Percentiles rank a stretch among this genome's conserved stretches.
phyloP scores from a whole-genome alignment of 2,888 invertebrate genomes.

The Yponomeuta plumbellus region DNA sequence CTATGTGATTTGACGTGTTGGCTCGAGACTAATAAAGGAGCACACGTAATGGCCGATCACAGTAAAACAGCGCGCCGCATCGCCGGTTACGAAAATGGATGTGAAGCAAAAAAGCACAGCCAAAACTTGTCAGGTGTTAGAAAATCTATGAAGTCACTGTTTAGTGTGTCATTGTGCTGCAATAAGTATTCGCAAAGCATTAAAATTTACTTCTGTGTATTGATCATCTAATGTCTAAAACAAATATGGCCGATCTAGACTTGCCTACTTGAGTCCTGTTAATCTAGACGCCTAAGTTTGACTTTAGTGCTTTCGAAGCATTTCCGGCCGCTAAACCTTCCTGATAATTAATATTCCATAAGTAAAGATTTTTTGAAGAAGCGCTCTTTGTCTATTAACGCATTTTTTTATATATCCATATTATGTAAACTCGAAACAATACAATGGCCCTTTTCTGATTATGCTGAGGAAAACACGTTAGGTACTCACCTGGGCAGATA shows the following conservation, averaged over 20 bases:
- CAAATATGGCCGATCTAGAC: conserved; percentile 45
- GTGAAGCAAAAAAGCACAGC: background rate
- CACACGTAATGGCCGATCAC: conserved; percentile 1
- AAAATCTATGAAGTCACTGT: background rate
- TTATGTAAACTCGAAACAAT: background rate
- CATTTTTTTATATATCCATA: background rate
- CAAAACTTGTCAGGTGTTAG: background rate
- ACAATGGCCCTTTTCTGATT: background rate
- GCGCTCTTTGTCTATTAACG: background rate
- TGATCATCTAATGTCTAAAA: conserved; percentile 49
- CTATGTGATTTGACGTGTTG: background rate
- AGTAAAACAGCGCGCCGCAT: background rate
- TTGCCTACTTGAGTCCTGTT: conserved; percentile 22
- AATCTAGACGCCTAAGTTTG: conserved; percentile 20
- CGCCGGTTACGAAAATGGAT: background rate
- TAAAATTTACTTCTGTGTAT: conserved; percentile 23
- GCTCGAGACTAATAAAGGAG: background rate
- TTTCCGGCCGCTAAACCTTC: background rate
- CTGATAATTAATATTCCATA: background rate
- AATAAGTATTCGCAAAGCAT: background rate
- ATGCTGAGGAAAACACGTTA: conserved; percentile 18
- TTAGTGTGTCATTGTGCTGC: background rate
- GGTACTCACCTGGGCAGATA: conserved; percentile 51
- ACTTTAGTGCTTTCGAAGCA: background rate
- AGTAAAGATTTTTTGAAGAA: background rate